Conservation (phyloP, 2,797 vertebrate genomes). For the Lophotriccus pileatus region DNA sequence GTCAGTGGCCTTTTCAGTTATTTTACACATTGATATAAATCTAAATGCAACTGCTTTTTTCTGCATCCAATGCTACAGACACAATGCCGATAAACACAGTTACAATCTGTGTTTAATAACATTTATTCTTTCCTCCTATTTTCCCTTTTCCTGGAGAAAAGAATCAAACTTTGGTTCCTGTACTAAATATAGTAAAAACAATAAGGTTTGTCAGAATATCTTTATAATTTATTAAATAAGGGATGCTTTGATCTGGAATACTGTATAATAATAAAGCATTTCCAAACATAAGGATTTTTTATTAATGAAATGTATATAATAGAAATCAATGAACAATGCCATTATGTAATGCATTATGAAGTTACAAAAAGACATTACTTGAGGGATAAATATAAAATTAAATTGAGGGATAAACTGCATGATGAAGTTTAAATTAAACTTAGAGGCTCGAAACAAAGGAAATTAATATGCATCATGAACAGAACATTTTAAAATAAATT, state of each 20-base stretch:
- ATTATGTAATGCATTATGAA: background rate
- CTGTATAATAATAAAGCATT: background rate
- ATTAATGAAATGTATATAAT: background rate
- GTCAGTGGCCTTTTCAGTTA: background rate
- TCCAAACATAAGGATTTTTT: background rate
- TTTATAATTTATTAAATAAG: background rate
- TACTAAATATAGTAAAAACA: background rate
- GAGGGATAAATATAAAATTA: background rate
- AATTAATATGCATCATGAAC: background rate
- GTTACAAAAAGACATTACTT: background rate
- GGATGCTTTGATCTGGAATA: background rate
- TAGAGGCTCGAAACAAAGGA: background rate
- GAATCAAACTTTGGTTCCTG: background rate
- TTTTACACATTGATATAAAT: background rate
- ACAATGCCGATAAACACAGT: background rate
- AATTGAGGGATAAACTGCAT: background rate
- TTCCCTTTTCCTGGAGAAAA: background rate
- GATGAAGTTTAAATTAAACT: background rate
- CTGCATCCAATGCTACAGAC: background rate
- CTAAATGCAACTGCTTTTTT: background rate
- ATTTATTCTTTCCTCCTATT: background rate
- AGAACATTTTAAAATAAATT: background rate
- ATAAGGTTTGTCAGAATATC: background rate
- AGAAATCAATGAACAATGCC: background rate
- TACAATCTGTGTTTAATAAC: background rate